Evolutionary conservation across 2,797 vertebrate species (phyloP), one percentile per base, ranked within the genome.

Genomic region (Melanotaenia pygmaea): DNA sequence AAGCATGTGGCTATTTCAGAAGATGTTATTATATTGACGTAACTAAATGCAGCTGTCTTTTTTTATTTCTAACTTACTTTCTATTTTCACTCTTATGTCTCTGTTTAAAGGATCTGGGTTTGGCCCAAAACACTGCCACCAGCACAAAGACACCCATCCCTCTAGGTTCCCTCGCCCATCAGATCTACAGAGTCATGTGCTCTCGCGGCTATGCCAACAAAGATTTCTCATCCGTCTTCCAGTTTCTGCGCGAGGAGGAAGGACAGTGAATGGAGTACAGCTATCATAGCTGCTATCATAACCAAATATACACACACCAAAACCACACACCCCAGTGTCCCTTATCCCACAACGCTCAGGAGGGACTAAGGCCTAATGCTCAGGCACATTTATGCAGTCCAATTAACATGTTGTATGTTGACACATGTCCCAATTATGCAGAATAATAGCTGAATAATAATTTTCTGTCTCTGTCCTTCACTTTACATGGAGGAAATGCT

Each of bases 171-270:
- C 88, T 98, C n/a, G 96, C 97, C 45, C 98, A 98, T 91, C 98
- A 99, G 94, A 94, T 99, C 92, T 99, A 96, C 92, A 91, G 97
- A 82, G 93, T 97, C 92, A 99, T 99, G 97, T 97, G 96, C 86
- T 95, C 96, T 64, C 97, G 97, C n/a, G 97, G 98, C 87, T 98
- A 98, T 82, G 94, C 97, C 80, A 93, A 94, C 92, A 99, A 98
- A 94, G 98, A 99, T 94, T 99, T 99, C 95, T 99, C 97, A 34
- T 95, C 97, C 0, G 95, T 99, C 83, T 99, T 99, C 94, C 98
- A 98, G 89, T 99, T 98, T 91, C 96, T 98, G 60, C 96, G 97
- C 1, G 98, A 99, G 85, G 95, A 97, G 92, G 97, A 95, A 76
- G 88, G 89, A 79, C 93, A 90, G 84, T 92, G 80, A 94, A 84